Evolutionary conservation across 2,113 vertebrate genomes (phyloP).

Genomic region (Pygoscelis antarcticus): DNA sequence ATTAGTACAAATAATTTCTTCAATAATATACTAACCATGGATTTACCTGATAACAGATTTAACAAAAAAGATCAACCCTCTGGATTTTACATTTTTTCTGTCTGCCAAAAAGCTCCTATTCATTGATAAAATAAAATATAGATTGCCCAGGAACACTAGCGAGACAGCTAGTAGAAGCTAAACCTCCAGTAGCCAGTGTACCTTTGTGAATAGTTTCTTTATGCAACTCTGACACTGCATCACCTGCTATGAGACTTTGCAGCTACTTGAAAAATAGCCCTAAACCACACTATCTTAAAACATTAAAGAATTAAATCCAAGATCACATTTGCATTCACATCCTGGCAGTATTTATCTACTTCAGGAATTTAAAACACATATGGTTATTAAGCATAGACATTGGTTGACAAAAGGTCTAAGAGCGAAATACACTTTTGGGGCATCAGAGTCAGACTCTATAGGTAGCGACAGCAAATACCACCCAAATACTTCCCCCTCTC

Average conservation of each 20-base stretch:
- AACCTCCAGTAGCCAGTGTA: not conserved
- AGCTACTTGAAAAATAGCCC: not conserved
- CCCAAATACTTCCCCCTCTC: not conserved
- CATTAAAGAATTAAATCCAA: not conserved
- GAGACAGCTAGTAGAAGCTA: not conserved
- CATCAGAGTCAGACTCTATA: not conserved
- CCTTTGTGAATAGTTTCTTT: not conserved
- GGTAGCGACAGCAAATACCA: not conserved
- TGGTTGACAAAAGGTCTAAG: not conserved
- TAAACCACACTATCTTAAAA: not conserved
- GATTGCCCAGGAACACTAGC: not conserved
- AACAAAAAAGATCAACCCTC: not conserved
- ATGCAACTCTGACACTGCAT: not conserved
- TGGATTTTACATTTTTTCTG: not conserved
- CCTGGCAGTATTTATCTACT: not conserved
- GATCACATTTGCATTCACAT: not conserved
- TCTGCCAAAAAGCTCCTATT: not conserved
- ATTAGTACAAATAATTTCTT: not conserved
- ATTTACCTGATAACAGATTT: not conserved
- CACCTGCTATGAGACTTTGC: not conserved
- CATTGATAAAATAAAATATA: not conserved
- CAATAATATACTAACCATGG: not conserved
- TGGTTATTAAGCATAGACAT: not conserved
- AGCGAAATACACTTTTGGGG: not conserved
- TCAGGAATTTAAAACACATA: not conserved